Percentiles rank a stretch among this genome's conserved stretches.
Conservation (phyloP, 1,140 invertebrate species). For the Bombus picipes region DNA sequence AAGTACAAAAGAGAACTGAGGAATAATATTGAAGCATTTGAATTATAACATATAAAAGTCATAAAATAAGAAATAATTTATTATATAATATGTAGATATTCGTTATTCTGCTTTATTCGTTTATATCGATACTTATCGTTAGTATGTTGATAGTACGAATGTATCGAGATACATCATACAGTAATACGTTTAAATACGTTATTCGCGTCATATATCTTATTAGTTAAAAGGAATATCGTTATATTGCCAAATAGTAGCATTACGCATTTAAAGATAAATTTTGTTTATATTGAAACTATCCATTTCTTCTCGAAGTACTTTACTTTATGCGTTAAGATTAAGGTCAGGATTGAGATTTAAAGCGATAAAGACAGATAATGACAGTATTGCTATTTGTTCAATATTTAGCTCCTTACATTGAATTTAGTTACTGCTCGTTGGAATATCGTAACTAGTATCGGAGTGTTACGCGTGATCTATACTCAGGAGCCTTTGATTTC, state of each 20-base stretch:
- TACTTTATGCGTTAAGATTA: not conserved
- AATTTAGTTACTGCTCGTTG: not conserved
- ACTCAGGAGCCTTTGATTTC: not conserved
- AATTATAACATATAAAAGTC: not conserved
- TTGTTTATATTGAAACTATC: not conserved
- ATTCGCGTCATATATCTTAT: not conserved
- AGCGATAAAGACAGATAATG: not conserved
- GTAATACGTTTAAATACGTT: not conserved
- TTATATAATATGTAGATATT: too few relatives aligned
- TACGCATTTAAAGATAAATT: not conserved
- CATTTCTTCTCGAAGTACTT: not conserved
- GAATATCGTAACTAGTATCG: not conserved
- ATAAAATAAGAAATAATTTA: too few relatives aligned
- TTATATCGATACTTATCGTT: not conserved
- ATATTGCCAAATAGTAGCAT: not conserved
- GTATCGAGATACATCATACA: too few relatives aligned
- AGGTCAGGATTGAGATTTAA: not conserved
- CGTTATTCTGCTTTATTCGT: too few relatives aligned
- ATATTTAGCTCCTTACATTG: not conserved
- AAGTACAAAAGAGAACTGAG: not conserved
- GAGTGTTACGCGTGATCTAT: not conserved
- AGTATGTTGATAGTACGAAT: too few relatives aligned
- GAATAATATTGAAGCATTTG: too few relatives aligned
- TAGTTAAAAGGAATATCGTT: not conserved
- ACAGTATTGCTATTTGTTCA: not conserved